Conservation (phyloP, 2,888 invertebrate genomes). For the Buathra laborator region DNA sequence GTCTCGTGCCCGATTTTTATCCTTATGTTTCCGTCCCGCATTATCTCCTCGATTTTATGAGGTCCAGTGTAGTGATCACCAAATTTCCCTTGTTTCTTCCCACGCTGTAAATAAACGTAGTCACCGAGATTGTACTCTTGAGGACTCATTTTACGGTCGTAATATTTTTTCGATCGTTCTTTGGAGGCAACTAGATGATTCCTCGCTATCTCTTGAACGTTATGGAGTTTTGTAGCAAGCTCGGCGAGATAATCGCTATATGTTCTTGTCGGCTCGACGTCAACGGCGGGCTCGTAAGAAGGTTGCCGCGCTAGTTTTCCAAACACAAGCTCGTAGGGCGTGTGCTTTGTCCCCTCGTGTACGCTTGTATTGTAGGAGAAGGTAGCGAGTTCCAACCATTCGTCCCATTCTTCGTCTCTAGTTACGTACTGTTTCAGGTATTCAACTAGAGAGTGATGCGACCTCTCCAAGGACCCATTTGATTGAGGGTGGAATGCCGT, state of each 20-base stretch:
- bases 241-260: constrained; percentile 47
- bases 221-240: neutral
- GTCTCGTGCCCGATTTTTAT: constrained; percentile 28
- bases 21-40: constrained; percentile 36
- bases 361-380: constrained; percentile 64
- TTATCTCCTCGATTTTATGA: too few relatives aligned
- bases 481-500: constrained; percentile 62
- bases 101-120: constrained; percentile 41
- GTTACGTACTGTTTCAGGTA: too few relatives aligned
- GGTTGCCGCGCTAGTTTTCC: constrained; percentile 58
- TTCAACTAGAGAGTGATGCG: constrained; percentile 56
- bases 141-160: too few relatives aligned
- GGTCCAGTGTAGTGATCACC: constrained; percentile 60
- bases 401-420: constrained; percentile 68
- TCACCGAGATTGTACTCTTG: constrained; percentile 42
- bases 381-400: too few relatives aligned
- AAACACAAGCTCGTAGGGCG: constrained; percentile 64
- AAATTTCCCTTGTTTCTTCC: constrained; percentile 53
- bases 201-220: constrained; percentile 13
- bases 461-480: constrained; percentile 62
- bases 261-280: too few relatives aligned
- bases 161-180: too few relatives aligned
- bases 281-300: constrained; percentile 33
- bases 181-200: constrained; percentile 30
- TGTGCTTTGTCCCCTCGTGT: constrained; percentile 60